Evolutionary conservation across 2,797 vertebrate genomes (phyloP).

Genomic region (Psittacula echo): DNA sequence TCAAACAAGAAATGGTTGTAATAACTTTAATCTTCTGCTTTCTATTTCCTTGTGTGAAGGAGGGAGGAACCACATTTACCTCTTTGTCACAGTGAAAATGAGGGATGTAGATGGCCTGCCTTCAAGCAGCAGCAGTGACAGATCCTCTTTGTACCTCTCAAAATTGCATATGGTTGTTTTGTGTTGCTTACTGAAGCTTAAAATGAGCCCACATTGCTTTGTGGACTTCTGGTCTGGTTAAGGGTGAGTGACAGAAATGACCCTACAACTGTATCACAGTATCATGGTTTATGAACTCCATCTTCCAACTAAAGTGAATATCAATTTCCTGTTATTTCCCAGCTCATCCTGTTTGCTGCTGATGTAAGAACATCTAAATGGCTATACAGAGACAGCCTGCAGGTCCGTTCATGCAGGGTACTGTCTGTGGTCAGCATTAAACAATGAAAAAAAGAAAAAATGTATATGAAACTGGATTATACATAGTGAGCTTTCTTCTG

Average conservation of each 20-base stretch:
- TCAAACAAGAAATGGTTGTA: constrained; percentile 58
- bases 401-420: accelerated
- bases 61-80: constrained; percentile 19
- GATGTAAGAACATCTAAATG: neutral
- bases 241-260: neutral
- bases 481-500: neutral
- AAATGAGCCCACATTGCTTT: neutral
- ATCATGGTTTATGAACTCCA: neutral
- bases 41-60: neutral
- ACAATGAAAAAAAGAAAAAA: neutral
- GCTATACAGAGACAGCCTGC: neutral
- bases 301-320: neutral
- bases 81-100: neutral
- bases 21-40: constrained; percentile 63
- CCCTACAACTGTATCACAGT: neutral
- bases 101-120: neutral
- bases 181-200: neutral
- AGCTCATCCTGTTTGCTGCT: neutral
- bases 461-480: neutral
- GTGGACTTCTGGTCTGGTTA: neutral
- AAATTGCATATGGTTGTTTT: neutral
- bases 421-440: neutral
- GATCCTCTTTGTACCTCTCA: neutral
- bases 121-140: neutral
- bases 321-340: neutral